Base-by-base conservation (phyloP, 2,113 vertebrate genomes). In the Ondatra zibethicus region DNA sequence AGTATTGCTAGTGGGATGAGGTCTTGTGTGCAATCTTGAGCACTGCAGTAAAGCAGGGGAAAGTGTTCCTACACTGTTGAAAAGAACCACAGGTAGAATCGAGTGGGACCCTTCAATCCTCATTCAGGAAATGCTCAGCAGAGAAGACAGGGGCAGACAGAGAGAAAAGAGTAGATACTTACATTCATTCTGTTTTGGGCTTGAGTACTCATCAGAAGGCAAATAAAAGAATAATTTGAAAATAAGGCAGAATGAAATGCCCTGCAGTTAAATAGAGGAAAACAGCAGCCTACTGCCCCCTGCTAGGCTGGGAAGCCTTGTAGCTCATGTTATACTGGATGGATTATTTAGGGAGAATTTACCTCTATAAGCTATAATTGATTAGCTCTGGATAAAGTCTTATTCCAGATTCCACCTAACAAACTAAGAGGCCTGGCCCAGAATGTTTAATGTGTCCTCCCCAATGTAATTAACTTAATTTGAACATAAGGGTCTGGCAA, bases 401-500 rank as follows among this genome's bases (percentile, higher is more conserved):
- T 93, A n/a, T 2, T 95, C 16, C 8, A 73, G 25, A 66, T 52
- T 55, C 9, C 13, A 61, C 63, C 12, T 33, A 63, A 82, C 14
- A 89, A 82, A 52, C 78, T 42, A 61, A 94, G 86, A 52, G 31
- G 17, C 13, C 77, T 93, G 45, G 36, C 10, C 45, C 6, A 66
- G 68, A 78, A 42, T 84, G 0, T 39, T 72, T 50, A 70, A 73
- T 58, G 1, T 52, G 10, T 36, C 36, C 78, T 36, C 36, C 78
- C 29, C 3, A 88, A 33, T 70, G 39, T 82, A 68, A 70, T 78
- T 91, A 95, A 75, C n/a, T 89, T 45, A 96, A 84, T 94, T 73
- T 25, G 36, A 92, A 39, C 70, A 42, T 39, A 78, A 73, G 72
- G 5, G 5, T 42, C 12, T 93, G 70, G 45, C 63, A 94, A 25